Percentiles rank a stretch among this genome's conserved stretches.
Evolutionary conservation across 2,797 vertebrate species (phyloP).

Genomic region (Sarcoramphus papa): DNA sequence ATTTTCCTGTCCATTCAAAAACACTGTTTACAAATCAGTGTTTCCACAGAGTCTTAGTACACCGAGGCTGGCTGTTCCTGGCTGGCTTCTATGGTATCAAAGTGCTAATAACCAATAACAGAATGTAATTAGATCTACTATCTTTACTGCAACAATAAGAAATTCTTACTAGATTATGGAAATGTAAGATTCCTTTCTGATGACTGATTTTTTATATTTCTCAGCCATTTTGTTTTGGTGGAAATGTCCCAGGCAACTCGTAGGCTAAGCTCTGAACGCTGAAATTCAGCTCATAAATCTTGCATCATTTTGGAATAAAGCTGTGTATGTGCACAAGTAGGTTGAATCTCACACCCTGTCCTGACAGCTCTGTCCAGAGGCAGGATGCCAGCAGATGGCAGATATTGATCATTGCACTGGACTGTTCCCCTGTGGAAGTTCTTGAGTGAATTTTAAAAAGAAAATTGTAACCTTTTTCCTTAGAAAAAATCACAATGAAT

Average conservation of each 20-base stretch:
- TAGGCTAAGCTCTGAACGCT: not conserved
- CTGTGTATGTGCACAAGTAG: not conserved
- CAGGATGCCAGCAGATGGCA: not conserved
- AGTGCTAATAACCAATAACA: not conserved
- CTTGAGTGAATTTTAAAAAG: not conserved
- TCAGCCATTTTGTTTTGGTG: not conserved
- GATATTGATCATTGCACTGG: not conserved
- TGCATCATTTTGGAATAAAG: not conserved
- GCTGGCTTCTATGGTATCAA: not conserved
- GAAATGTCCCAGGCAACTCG: not conserved
- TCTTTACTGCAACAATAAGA: not conserved
- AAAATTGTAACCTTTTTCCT: not conserved
- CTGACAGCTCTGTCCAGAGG: not conserved
- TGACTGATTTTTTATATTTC: not conserved
- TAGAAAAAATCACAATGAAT: not conserved
- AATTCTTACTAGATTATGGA: not conserved
- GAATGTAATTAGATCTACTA: not conserved
- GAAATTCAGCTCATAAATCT: not conserved
- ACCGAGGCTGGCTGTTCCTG: not conserved
- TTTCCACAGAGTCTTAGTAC: not conserved
- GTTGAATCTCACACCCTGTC: not conserved
- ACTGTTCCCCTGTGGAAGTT: not conserved
- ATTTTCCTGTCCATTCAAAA: not conserved
- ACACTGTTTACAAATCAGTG: not conserved
- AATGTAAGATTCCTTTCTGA: not conserved